Base-by-base conservation (phyloP, 64 coral and sea anemone species). In the Dendronephthya gigantea region DNA sequence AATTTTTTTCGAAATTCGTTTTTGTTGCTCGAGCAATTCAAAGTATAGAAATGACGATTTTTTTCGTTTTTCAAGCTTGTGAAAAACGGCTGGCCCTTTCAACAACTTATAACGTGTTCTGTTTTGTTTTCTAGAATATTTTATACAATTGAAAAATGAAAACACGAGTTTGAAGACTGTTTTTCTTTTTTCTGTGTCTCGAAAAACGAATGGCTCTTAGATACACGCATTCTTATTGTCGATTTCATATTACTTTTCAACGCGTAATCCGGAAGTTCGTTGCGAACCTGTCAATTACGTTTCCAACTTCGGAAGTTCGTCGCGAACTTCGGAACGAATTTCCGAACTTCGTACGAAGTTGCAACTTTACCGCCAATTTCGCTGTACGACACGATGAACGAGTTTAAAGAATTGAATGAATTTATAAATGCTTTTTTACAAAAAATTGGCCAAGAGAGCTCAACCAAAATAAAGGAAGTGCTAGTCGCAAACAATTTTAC, bases 171-270 rank as follows among this genome's bases (percentile, higher is more conserved):
- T n/a, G n/a, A n/a, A n/a, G n/a, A n/a, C n/a, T n/a, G n/a, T n/a
- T n/a, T n/a, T n/a, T n/a, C n/a, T n/a, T n/a, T n/a, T n/a, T n/a
- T n/a, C n/a, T n/a, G n/a, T n/a, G n/a, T n/a, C n/a, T n/a, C n/a
- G n/a, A n/a, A n/a, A n/a, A n/a, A n/a, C n/a, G n/a, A n/a, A n/a
- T n/a, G n/a, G n/a, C n/a, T n/a, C n/a, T n/a, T n/a, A n/a, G n/a
- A n/a, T n/a, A n/a, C 41, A 45, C 4, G 41, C 11, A 11, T 58
- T 62, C 17, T 22, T 62, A 62, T n/a, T 62, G 55, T 62, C 4
- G 55, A 62, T 62, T 62, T 62, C 55, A 62, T 15, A 62, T 62
- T n/a, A 62, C 55, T 62, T 62, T 62, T 62, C 55, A 62, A 62
- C 25, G 55, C 19, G 55, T 23, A 23, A 23, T 62, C 25, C 19